These are phyloP conservation scores for Amiota minor DNA, from an alignment of 2,888 invertebrate genomes.

Conservation along the genomic window DNA sequence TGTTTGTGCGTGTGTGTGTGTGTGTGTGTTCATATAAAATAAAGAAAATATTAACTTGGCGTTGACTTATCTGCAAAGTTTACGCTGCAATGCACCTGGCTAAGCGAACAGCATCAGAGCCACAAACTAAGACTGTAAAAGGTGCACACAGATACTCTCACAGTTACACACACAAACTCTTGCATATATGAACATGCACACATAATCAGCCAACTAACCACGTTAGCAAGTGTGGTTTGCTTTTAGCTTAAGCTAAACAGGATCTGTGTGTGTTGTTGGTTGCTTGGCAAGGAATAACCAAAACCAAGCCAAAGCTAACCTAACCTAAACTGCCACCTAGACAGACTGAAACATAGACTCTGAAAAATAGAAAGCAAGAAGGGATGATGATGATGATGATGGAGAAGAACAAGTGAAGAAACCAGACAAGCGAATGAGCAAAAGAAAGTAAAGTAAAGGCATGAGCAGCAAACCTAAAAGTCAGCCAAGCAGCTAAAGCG, in stretches of 20 bases:
- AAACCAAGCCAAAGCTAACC: conserved; percentile 3
- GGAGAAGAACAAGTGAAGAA: too few species aligned
- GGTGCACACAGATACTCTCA: not conserved
- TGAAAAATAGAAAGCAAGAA: not conserved
- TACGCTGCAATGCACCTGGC: conserved; percentile 31
- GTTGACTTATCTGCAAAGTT: conserved; percentile 33
- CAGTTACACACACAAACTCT: conserved; percentile 4
- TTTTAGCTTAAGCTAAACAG: conserved; percentile 11
- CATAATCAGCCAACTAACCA: conserved; percentile 31
- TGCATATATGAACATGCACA: conserved; percentile 15
- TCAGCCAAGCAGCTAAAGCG: conserved; percentile 28
- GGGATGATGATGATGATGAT: too few species aligned
- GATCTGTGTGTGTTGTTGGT: not conserved
- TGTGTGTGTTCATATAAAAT: conserved; percentile 22
- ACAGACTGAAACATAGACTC: not conserved
- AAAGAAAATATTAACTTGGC: conserved; percentile 29
- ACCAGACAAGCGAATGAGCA: conserved; percentile 3
- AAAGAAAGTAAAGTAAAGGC: not conserved
- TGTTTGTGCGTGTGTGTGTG: not conserved
- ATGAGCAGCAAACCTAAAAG: conserved; percentile 7
- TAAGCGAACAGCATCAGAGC: not conserved
- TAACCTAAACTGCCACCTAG: not conserved
- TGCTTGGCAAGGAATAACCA: not conserved
- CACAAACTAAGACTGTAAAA: too few species aligned
- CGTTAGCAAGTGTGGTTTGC: conserved; percentile 31